Evolutionary conservation across 2,888 invertebrate genomes (phyloP), one percentile per base, ranked within the genome.

Genomic region (Schizaphis graminum): DNA sequence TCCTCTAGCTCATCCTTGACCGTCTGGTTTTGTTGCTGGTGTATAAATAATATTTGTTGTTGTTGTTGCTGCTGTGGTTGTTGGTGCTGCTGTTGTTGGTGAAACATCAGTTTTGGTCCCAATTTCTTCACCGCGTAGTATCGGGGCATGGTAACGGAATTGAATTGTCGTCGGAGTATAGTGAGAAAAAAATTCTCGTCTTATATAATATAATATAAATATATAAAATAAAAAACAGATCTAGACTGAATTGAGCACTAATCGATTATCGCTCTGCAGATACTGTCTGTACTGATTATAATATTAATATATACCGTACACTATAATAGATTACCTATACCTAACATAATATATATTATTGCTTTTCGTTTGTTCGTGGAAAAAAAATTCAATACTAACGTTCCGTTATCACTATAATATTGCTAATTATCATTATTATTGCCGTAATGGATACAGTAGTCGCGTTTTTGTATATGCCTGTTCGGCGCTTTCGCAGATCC

Each of bases 61-160:
- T 93, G 92, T 3, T 86, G 88, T 11, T 88, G 88, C 56, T 92
- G 92, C 0, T 24, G 26, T 21, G 57, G n/a, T 24, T 87, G 87
- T 21, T 88, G 88, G 44, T 93, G 53, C 3, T 44, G 28, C 21
- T 77, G 77, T 21, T 77, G 77, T 24, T 77, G 77, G 77, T 77
- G 77, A 21, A 77, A 35, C 77, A 93, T 16, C 26, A 67, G 49
- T 87, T 94, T 94, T 77, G 91, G 91, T 87, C 91, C 94, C 67
- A 94, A n/a, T 91, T 94, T 94, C 49, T 91, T 94, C 67, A 91
- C 94, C 94, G 91, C 91, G 56, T 94, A 94, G 41, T 91, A 94
- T 91, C 91, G 94, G 41, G 94, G 94, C 94, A 94, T 94, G 53
- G n/a, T 49, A 53, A 41, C 44, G 47, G 2, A 21, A 35, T 35